Base-by-base conservation (phyloP, 2,797 vertebrate species). In the Alca torda region DNA sequence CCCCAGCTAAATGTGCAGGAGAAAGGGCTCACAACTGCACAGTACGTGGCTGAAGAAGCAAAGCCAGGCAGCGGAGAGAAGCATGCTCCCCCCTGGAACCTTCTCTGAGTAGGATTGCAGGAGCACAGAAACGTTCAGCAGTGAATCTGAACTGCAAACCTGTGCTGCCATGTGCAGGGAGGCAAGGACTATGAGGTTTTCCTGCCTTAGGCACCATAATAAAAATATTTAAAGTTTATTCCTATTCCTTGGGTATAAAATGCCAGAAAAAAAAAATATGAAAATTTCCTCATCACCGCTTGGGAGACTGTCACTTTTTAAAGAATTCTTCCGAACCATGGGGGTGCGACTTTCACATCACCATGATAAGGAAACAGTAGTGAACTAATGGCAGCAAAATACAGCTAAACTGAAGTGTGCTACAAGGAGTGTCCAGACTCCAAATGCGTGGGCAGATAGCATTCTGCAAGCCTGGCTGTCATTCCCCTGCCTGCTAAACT, bases 161-260 rank as follows among this genome's bases (percentile, higher is more conserved):
- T 68, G 3, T 8, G 8, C 31, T 74, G n/a, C 30, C 0, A 0
- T 3, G 13, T 11, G 19, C 45, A 33, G 51, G 39, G 30, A 84
- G 7, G 7, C 31, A 74, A 87, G 35, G 41, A 48, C 31, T 11
- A 5, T 2, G 11, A 95, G 14, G 4, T 82, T 20, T 63, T 72
- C 31, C 60, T 48, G n/a, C 48, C 26, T 61, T 20, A 51, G 48
- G 30, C 15, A 24, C 10, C 54, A 17, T 5, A 48, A 57, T 57
- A 57, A n/a, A 57, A n/a, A n/a, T n/a, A 54, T 31, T 18, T 31
- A 20, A 56, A 56, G 31, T 6, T 48, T 76, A 48, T 76, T 90
- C 10, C 7, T 59, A 25, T 54, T 54, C 23, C 45, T 70, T 51
- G 10, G 7, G 9, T 70, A 16, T 16, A 92, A 92, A 45, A 28